A percentile compares a stretch with the other conserved stretches of the same genome.
These are phyloP conservation scores for Telmatochromis sp. DNA, from an alignment of 2,113 vertebrate genomes.

Conservation along the genomic window DNA sequence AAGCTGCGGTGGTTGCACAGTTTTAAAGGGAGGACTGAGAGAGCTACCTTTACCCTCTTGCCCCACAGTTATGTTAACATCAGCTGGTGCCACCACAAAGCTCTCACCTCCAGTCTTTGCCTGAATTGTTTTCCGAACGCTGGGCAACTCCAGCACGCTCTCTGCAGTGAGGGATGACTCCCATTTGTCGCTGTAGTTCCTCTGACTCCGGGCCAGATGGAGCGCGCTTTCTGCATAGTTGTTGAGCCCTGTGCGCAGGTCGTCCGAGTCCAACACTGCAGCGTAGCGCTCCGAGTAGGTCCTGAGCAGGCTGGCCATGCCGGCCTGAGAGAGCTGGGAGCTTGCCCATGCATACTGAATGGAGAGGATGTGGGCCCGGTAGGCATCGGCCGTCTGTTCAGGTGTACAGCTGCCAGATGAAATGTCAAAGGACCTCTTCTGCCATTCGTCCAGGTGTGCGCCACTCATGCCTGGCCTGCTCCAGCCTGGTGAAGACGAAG, in stretches of 20 bases:
- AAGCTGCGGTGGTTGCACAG: neutral
- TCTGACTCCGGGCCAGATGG: constrained; percentile 81
- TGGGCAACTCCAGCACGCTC: constrained; percentile 76
- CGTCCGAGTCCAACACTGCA: constrained; percentile 85
- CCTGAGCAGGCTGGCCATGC: constrained; percentile 78
- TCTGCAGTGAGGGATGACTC: constrained; percentile 79
- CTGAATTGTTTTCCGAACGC: constrained; percentile 76
- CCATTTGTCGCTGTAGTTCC: constrained; percentile 85
- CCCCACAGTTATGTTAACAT: constrained; percentile 56
- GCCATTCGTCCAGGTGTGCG: constrained; percentile 87
- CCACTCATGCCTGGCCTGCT: constrained; percentile 69
- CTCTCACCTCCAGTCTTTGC: constrained; percentile 35
- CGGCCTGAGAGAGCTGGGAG: constrained; percentile 80
- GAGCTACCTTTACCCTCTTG: constrained; percentile 54
- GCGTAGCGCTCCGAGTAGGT: constrained; percentile 83
- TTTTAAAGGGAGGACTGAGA: constrained; percentile 7
- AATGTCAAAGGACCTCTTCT: constrained; percentile 85
- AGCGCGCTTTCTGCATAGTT: constrained; percentile 87
- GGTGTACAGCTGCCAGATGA: constrained; percentile 79
- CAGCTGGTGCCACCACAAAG: constrained; percentile 59
- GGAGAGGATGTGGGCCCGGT: constrained; percentile 82
- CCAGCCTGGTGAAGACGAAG: constrained; percentile 57
- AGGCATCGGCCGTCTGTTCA: constrained; percentile 84
- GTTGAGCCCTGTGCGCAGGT: constrained; percentile 79
- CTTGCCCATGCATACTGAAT: constrained; percentile 92